Base-by-base conservation (phyloP, 2,888 invertebrate species). In the Acheta domesticus region DNA sequence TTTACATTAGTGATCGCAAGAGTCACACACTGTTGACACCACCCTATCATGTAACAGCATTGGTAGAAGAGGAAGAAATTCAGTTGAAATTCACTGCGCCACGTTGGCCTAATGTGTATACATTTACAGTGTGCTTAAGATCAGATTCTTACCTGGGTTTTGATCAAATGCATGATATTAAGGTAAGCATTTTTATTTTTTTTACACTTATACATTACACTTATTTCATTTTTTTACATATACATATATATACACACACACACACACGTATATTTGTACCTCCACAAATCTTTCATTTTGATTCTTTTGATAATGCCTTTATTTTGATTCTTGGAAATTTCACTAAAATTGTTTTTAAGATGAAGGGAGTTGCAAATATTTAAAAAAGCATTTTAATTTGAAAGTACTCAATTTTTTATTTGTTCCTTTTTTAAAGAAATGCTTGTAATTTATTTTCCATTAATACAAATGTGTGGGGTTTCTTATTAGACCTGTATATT, bases 81-180 rank as follows among this genome's bases (percentile, higher is more conserved):
- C 96, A 97, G 88, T 90, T 99, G 83, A 95, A 96, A 86, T 99
- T 99, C 87, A 96, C 97, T 4, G 99, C 99, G 83, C 99, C 99
- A 79, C 91, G 92, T 84, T 96, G 96, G 93, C 94, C 96, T 81
- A 97, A 97, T 79, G 90, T 94, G 80, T 99, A 97, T 89, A 94
- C 95, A 77, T 96, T 97, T 86, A 93, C 96, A 77, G 96, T 99
- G 83, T 94, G 96, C 85, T 91, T 99, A 82, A 90, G 97, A 84
- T 97, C 97, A 88, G 99, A 99, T 88, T 98, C 98, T 11, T 99
- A 99, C 88, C 89, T 98, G 84, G 98, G 98, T 82, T 96, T 97
- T 90, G 98, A 99, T 88, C 96, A 97, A 87, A 93, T 94, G 84
- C 94, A 95, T 85, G 97, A 97, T 87, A 93, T 99, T 85, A 98